Base-by-base conservation (phyloP, 1,140 invertebrate genomes). In the Scaptomyza graminum region DNA sequence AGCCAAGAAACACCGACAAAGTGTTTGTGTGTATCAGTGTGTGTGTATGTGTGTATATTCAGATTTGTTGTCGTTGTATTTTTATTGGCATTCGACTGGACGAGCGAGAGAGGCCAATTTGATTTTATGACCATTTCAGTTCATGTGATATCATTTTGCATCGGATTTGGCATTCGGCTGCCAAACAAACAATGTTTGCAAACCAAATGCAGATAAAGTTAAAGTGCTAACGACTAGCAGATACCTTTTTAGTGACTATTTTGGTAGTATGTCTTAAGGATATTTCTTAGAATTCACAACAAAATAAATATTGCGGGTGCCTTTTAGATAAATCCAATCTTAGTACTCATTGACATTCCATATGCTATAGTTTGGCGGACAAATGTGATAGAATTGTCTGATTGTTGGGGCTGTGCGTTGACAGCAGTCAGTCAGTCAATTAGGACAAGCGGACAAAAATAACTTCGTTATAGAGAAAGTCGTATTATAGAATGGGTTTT, bases 51-150 rank as follows among this genome's bases (percentile, higher is more conserved):
- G 66, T 63, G 47, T 56, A 54, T 61, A 54, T 61, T 64, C 60
- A 68, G 68, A 77, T 82, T 79, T 75, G 76, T 69, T 76, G 61
- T 50, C 57, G 84, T 34, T 34, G 31, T 54, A 85, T 81, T 85
- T 85, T 77, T 85, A 85, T 85, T 85, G 79, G 74, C 62, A 83
- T 71, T 60, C 67, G 61, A 70, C 66, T 69, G 50, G 25, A 31
- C 37, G n/a, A 28, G 7, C 12, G 18, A 28, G n/a, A n/a, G 22
- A 18, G 18, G 41, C 63, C 69, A 71, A 85, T 85, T 85, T 85
- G 81, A 85, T 82, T 85, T 85, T 87, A 85, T 70, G 82, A 81
- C 65, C 73, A 79, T 69, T 76, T 73, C 61, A 43, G 59, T 66
- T 76, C 65, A 72, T 72, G 67, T 61, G 74, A 64, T 79, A 79